Evolutionary conservation across 2,797 vertebrate genomes (phyloP).

Genomic region (Knipowitschia caucasica): DNA sequence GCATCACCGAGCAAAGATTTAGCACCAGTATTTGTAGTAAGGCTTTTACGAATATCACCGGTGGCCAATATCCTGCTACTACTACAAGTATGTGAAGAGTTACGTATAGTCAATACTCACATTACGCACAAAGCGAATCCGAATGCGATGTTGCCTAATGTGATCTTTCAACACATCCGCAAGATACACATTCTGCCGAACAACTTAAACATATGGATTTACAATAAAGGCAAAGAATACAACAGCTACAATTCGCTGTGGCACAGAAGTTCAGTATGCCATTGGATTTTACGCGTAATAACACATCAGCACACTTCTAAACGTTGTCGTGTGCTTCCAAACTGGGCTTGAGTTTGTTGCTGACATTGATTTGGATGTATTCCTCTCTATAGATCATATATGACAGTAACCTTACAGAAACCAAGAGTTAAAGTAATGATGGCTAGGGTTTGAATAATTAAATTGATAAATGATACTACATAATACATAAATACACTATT

Average conservation of each 20-base stretch:
- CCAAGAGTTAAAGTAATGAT: too few relatives aligned
- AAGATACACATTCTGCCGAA: too few relatives aligned
- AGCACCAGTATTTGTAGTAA: too few relatives aligned
- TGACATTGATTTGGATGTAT: neutral
- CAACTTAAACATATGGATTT: too few relatives aligned
- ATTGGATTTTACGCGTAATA: slow-evolving; percentile 1
- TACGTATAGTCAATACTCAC: too few relatives aligned
- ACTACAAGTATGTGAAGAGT: too few relatives aligned
- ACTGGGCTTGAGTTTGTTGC: neutral
- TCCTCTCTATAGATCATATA: neutral
- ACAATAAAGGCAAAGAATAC: neutral
- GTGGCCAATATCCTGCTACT: too few relatives aligned
- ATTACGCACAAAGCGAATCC: neutral
- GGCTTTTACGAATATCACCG: too few relatives aligned
- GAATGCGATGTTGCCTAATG: neutral
- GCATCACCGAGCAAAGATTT: too few relatives aligned
- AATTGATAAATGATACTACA: too few relatives aligned
- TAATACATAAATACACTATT: too few relatives aligned
- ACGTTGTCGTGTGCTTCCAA: neutral
- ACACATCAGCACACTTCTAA: neutral
- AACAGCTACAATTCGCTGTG: neutral
- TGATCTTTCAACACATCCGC: neutral
- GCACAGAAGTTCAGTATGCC: neutral
- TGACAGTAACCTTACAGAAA: neutral
- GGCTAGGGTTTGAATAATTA: too few relatives aligned